These are phyloP conservation scores for Catocala nupta DNA, from an alignment of 2,888 invertebrate genomes.

Conservation along the genomic window DNA sequence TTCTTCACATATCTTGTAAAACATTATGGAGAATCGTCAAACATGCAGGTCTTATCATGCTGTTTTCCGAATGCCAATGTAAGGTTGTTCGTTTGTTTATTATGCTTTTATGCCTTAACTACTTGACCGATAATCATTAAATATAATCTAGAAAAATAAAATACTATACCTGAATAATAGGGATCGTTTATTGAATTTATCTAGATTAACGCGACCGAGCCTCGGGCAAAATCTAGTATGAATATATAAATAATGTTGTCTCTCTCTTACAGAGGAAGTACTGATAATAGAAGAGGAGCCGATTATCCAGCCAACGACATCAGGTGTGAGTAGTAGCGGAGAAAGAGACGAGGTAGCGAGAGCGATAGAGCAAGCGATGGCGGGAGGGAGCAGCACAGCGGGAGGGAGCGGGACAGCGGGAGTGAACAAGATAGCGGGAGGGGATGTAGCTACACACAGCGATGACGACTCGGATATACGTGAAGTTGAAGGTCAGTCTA, in stretches of 20 bases:
- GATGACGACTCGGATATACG: not conserved
- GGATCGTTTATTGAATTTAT: no score
- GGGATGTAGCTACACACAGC: not conserved
- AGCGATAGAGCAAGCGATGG: conserved; percentile 16
- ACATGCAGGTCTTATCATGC: no score
- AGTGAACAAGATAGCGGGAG: not conserved
- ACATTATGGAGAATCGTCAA: no score
- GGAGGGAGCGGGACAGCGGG: conserved; percentile 29
- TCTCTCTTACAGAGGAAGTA: conserved; percentile 53
- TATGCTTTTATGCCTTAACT: no score
- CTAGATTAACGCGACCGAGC: no score
- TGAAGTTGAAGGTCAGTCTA: conserved; percentile 6
- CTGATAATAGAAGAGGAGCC: conserved; percentile 54
- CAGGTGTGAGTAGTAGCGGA: conserved; percentile 20
- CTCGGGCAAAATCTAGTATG: no score
- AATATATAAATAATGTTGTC: not conserved
- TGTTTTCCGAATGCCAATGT: no score
- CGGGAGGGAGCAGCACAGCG: conserved; percentile 4
- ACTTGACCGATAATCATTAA: no score
- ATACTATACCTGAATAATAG: no score
- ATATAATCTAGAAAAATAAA: no score
- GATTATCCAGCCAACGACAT: conserved; percentile 58
- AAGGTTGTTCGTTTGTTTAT: no score
- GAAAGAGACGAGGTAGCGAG: conserved; percentile 13
- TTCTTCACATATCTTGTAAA: no score